Base-by-base conservation (phyloP, 2,113 vertebrate species). In the Cepphus grylle region DNA sequence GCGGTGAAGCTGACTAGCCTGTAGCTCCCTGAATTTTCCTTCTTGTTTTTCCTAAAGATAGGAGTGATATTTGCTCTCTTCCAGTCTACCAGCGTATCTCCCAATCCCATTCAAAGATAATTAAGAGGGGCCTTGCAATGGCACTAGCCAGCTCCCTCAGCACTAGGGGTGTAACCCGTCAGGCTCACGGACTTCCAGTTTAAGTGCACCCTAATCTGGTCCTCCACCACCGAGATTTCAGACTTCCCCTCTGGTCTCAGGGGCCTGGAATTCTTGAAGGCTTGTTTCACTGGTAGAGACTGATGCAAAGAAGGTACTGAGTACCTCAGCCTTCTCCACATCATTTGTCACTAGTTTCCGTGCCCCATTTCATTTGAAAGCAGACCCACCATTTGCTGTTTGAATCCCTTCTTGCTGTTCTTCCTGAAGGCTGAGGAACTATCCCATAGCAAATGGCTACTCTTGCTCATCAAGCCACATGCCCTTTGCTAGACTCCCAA, bases 291-390 rank as follows among this genome's bases (percentile, higher is more conserved):
- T 26, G 47, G 15, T 25, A 52, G 82, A 71, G 38, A 78, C 29
- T 76, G 43, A 80, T 27, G 36, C 23, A 92, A 86, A 93, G 43
- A 21, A 14, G 49, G n/a, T 34, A 84, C 2, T 1, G 4, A 76
- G 36, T 26, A 78, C 15, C 29, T 76, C 81, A 76, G 34, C 52
- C 49, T 71, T 70, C 56, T 58, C 34, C 11, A 13, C 30, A 30
- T 47, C 16, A 63, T 6, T 16, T 65, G 32, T 56, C 58, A 80
- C 13, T 72, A 77, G 43, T 4, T 55, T 69, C 62, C 62, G 58
- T 65, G 40, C 27, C 18, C 32, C 26, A 20, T 30, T 12, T 0
- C 19, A 17, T 36, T 9, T 0, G 0, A 79, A 26, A 88, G 32
- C 52, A 85, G 56, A n/a, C 4, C 29, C 61, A 45, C 21, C n/a